Percentiles rank a stretch among this genome's conserved stretches.
These are phyloP conservation scores for Frankliniella fusca DNA, from an alignment of 2,888 invertebrate species.

Conservation along the genomic window DNA sequence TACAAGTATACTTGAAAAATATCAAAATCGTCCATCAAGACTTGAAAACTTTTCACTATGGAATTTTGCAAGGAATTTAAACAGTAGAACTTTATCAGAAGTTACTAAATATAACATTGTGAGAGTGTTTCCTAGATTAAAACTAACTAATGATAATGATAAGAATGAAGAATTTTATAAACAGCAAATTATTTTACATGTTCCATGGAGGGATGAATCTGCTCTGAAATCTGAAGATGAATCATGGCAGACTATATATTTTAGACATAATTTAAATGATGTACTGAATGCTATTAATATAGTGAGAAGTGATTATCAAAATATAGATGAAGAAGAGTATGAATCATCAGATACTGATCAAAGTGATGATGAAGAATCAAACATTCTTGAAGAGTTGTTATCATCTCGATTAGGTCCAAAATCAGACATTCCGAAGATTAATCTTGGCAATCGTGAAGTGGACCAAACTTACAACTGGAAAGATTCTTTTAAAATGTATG, in stretches of 20 bases:
- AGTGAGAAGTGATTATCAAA: too few relatives aligned
- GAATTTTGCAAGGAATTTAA: neutral
- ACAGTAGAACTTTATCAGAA: neutral
- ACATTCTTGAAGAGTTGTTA: slow-evolving; percentile 26
- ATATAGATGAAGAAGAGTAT: too few relatives aligned
- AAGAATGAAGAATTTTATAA: slow-evolving; percentile 8
- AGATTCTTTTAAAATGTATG: neutral
- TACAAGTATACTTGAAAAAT: neutral
- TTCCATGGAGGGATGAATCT: slow-evolving; percentile 28
- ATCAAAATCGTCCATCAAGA: neutral
- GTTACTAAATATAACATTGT: neutral
- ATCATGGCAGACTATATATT: neutral
- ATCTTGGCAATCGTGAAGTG: slow-evolving; percentile 8
- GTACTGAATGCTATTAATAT: neutral
- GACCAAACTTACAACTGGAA: slow-evolving; percentile 18
- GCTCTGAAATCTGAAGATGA: neutral
- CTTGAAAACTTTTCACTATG: neutral
- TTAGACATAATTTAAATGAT: neutral
- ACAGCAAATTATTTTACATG: slow-evolving; percentile 20
- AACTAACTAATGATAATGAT: too few relatives aligned
- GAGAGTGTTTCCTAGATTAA: slow-evolving; percentile 18
- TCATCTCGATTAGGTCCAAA: slow-evolving; percentile 28
- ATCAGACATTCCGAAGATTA: neutral
- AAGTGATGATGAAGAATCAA: neutral
- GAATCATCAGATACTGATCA: neutral